A percentile compares a stretch with the other conserved stretches of the same genome.
Conservation (phyloP, 2,888 invertebrate species). For the Drosophila sordidapex region DNA sequence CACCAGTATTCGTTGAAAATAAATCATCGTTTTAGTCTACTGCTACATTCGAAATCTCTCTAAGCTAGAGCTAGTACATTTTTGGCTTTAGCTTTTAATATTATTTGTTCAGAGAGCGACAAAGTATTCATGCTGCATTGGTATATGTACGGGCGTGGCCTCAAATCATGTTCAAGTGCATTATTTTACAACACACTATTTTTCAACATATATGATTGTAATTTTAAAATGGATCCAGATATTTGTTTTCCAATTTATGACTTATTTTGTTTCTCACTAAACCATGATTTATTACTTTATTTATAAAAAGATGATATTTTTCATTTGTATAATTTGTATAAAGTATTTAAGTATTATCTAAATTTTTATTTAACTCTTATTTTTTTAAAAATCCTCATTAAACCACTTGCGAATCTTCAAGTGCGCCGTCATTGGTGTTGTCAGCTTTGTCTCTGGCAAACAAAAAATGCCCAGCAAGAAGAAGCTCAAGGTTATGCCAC, state of each 20-base stretch:
- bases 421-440: conserved; percentile 70
- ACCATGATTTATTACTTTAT: not conserved
- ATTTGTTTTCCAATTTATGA: not conserved
- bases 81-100: too few species aligned
- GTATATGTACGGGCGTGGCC: not conserved
- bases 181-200: not conserved
- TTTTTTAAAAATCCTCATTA: conserved; percentile 63
- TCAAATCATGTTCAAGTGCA: not conserved
- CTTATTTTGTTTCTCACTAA: too few species aligned
- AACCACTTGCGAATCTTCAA: conserved; percentile 70
- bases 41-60: not conserved
- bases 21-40: too few species aligned
- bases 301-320: not conserved
- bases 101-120: not conserved
- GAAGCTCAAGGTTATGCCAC: conserved; percentile 61
- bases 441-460: conserved; percentile 79
- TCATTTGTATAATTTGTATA: not conserved
- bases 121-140: not conserved
- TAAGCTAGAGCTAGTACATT: not conserved
- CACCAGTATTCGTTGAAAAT: too few species aligned
- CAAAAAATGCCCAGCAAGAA: conserved; percentile 62
- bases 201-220: not conserved
- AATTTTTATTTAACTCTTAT: not conserved
- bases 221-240: not conserved
- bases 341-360: not conserved